phyloP scores from a whole-genome alignment of 2,888 invertebrate species.

The Chalcosyrphus nemorum region DNA sequence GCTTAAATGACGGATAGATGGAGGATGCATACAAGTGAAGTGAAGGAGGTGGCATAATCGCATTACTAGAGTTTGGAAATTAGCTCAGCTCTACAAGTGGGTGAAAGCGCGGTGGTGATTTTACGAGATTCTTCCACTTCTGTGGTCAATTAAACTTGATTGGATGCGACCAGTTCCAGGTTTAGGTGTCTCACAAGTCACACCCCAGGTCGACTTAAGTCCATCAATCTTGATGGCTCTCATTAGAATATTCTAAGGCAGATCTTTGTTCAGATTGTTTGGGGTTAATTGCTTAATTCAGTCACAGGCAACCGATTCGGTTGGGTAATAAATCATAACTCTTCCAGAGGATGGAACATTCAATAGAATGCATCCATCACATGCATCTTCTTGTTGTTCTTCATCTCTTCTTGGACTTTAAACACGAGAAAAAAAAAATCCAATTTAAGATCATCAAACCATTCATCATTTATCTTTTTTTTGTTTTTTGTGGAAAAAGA shows the following conservation, averaged over 20 bases:
- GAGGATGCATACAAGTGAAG: not conserved
- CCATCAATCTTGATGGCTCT: conserved; percentile 21
- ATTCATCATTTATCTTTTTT: conserved; percentile 25
- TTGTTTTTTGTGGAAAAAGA: not conserved
- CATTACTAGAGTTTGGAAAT: not conserved
- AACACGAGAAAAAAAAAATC: conserved; percentile 17
- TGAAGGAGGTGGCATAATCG: conserved; percentile 40
- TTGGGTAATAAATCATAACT: conserved; percentile 42
- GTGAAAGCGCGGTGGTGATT: conserved; percentile 5
- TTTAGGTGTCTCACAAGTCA: too few species aligned
- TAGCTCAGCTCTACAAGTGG: conserved; percentile 11
- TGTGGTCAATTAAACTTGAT: not conserved
- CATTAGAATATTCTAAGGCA: not conserved
- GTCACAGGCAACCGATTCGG: conserved; percentile 32
- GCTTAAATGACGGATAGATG: conserved; percentile 4
- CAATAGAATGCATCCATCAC: conserved; percentile 22
- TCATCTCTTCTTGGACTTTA: too few species aligned
- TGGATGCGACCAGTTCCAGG: too few species aligned
- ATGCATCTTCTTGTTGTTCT: not conserved
- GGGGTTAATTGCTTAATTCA: conserved; percentile 53
- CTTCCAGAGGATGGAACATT: conserved; percentile 28
- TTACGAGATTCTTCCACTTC: not conserved
- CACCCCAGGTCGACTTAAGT: not conserved
- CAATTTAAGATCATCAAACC: conserved; percentile 39
- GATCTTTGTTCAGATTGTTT: not conserved